Evolutionary conservation across 1,140 invertebrate genomes (phyloP).

Genomic region (Lerema accius): DNA sequence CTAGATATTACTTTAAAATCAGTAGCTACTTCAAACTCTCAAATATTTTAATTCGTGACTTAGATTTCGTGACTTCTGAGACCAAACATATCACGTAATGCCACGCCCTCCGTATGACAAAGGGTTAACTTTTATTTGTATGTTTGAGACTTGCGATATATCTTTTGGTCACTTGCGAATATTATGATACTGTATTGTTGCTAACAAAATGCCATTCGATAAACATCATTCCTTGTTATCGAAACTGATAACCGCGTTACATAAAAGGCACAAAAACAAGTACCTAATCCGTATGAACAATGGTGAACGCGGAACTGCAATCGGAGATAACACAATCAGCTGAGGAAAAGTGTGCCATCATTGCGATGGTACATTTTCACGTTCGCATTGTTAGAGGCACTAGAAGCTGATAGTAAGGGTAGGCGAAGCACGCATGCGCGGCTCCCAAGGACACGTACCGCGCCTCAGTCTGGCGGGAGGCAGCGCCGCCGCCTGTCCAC

Average conservation of each 20-base stretch:
- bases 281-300: not conserved
- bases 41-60: slow-evolving; percentile 10
- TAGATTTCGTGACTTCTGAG: slow-evolving; percentile 29
- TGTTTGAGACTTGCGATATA: not conserved
- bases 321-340: slow-evolving; percentile 43
- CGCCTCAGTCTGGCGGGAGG: slow-evolving; percentile 76
- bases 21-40: too few relatives aligned
- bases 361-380: slow-evolving; percentile 49
- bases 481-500: slow-evolving; percentile 62
- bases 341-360: slow-evolving; percentile 56
- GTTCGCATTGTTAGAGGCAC: slow-evolving; percentile 56
- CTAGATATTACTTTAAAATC: too few relatives aligned
- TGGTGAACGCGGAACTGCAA: slow-evolving; percentile 15
- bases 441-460: slow-evolving; percentile 71
- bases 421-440: slow-evolving; percentile 63
- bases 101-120: slow-evolving; percentile 57
- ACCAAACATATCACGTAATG: slow-evolving; percentile 55
- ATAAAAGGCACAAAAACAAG: not conserved
- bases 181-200: not conserved
- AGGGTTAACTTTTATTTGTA: too few relatives aligned
- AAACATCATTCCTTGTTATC: not conserved
- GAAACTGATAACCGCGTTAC: not conserved
- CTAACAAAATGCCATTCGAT: not conserved
- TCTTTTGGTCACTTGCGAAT: not conserved
- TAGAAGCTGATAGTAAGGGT: slow-evolving; percentile 67